These are phyloP conservation scores for Lutra lutra DNA, from an alignment of 2,797 vertebrate genomes.

Conservation along the genomic window DNA sequence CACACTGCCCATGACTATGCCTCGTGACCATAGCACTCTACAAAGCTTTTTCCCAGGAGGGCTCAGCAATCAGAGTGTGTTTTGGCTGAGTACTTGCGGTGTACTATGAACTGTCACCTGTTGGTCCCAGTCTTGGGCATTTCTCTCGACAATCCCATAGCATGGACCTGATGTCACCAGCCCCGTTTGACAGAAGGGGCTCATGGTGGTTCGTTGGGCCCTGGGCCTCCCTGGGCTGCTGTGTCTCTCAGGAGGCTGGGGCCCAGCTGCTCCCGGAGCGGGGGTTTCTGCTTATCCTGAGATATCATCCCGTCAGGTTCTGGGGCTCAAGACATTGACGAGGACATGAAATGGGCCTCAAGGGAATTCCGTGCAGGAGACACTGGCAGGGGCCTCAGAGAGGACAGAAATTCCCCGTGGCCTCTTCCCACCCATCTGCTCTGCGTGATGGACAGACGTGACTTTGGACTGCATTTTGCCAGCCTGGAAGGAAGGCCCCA, in stretches of 20 bases:
- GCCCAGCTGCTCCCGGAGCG: neutral
- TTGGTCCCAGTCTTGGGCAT: fast-evolving
- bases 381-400: neutral
- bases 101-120: fast-evolving
- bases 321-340: neutral
- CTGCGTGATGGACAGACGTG: neutral
- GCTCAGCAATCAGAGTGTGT: fast-evolving
- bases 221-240: neutral
- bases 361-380: neutral
- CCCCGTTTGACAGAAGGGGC: neutral
- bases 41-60: neutral
- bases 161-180: neutral
- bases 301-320: fast-evolving
- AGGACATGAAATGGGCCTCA: neutral
- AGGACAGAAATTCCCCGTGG: neutral
- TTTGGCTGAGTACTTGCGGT: neutral
- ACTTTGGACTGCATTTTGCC: neutral
- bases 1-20: neutral
- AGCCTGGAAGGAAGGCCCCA: neutral
- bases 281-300: neutral
- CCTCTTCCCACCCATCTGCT: neutral
- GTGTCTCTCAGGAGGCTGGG: neutral
- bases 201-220: fast-evolving
- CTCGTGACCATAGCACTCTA: fast-evolving
- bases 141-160: neutral